Evolutionary conservation across 2,797 vertebrate genomes (phyloP), one percentile per base, ranked within the genome.

Genomic region (Eupleurogrammus muticus): DNA sequence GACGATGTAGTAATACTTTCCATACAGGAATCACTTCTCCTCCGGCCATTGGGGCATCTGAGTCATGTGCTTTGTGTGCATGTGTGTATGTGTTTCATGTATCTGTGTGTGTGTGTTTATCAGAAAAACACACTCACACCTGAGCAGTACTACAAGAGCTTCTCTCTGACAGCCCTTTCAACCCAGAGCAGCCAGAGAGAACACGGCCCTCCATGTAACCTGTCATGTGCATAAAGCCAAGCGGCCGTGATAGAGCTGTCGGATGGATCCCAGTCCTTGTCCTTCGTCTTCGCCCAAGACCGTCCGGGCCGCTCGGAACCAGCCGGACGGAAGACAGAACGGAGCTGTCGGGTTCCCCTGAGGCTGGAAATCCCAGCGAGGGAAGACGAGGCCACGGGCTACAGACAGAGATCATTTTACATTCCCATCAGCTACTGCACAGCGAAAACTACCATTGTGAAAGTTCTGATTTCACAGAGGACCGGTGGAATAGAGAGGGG

Each of bases 391-490:
- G 70, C 82, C 53, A 55, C 28, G 20, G 79, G 85, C 84, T 73
- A 40, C 74, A 89, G 82, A 83, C 77, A 63, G 71, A 79, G 84
- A 87, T 85, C 72, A 57, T 68, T 81, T 80, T 80, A 70, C 81
- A 68, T 83, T 82, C 80, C 80, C 84, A 81, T 87, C 82, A 85
- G 81, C 71, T 38, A 42, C 75, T 35, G 77, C 69, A 61, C 59
- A 70, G 77, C 68, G n/a, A 79, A 83, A 82, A 79, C 66, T 63
- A 61, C 68, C 49, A 78, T 87, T 88, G 78, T 78, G 72, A 83
- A 81, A 79, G 77, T 85, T 85, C 38, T 77, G 73, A 88, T 92
- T 90, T 92, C 86, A 91, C 85, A 87, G 83, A 88, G 52, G 59
- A 56, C 62, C 82, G 70, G 60, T 70, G 80, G 82, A 86, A 90